Evolutionary conservation across 2,113 vertebrate species (phyloP), one percentile per base, ranked within the genome.

Genomic region (Phycodurus eques): DNA sequence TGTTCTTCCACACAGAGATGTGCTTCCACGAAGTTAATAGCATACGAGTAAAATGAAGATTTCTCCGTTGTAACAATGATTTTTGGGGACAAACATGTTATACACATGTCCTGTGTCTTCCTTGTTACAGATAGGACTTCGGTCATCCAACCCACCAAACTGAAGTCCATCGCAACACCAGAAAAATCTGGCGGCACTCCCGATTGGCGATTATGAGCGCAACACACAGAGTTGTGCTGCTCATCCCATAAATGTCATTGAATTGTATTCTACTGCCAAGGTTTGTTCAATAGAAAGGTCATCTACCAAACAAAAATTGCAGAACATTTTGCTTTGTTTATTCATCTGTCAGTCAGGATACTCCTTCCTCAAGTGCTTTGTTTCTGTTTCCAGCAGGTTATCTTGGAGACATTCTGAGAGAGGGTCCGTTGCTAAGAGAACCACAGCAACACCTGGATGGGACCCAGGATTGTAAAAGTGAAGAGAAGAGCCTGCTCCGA

Each of bases 381-480:
- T 22, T 66, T 65, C 61, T 67, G 80, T 85, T 90, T 87, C 73
- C 77, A 81, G 70, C 83, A 76, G 76, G 81, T 85, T 84, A 80
- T 88, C 85, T 81, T 27, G 8, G 73, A 78, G 74, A 73, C 70
- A 74, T 71, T 56, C 73, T 54, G 72, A 66, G 51, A 87, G 75
- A 74, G 72, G 70, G 75, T 44, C 80, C 2, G 62, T 81, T 67
- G 7, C 83, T 67, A 80, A 78, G 75, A 86, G 42, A 73, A 89
- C 84, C 70, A 72, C 68, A 80, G 47, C 75, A 63, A 53, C 78
- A 74, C 64, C 76, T 90, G 88, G 85, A 89, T 74, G 53, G 67
- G 70, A 43, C 75, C 87, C 80, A 83, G 73, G 65, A 53, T 89
- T 90, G 83, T 89, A 83, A 90, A 92, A 83, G 22, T 83, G 70